Base-by-base conservation (phyloP, 2,888 invertebrate genomes). In the Tiliacea aurago region DNA sequence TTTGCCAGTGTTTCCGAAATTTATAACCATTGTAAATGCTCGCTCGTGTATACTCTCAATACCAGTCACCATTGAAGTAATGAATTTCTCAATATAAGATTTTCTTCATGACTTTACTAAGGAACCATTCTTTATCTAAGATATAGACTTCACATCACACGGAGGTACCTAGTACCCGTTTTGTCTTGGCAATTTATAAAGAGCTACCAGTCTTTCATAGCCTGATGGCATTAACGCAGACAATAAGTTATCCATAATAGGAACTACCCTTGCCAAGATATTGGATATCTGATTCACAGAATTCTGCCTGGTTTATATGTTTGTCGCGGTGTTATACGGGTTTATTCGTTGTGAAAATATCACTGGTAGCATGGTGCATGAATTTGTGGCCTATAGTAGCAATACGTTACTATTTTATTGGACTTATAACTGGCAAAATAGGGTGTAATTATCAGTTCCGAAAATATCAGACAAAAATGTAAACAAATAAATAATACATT, bases 301-400 rank as follows among this genome's bases (percentile, higher is more conserved):
- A 62, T 23, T 43, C 11, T 43, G 9, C 15, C 10, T 5, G 18
- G 15, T 15, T 9, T 0, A 0, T 43, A 23, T 23, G 6, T 3
- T 18, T 18, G 33, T 47, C 5, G 47, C 9, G 2, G 28, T n/a
- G 10, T 63, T 9, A 18, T 43, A 18, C 18, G 43, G 20, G 11
- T 47, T 1, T 9, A n/a, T 33, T 63, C 5, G n/a, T 37, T 37
- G 37, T 47, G 9, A n/a, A 33, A 63, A 20, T 13, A 33, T 33
- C 1, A 33, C 9, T 47, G 9, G 2, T 9, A 41, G 15, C 1
- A 23, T 9, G 1, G 15, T 61, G 45, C 3, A 63, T 13, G 62
- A 4, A 20, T 45, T 2, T 45, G 4, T 20, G 2, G 4, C 7
- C 4, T 0, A 11, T 20, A 2, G 10, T 23, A 23, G 0, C 2